These are phyloP conservation scores for Dermatemys mawii DNA, from an alignment of 2,113 vertebrate species.

Conservation along the genomic window DNA sequence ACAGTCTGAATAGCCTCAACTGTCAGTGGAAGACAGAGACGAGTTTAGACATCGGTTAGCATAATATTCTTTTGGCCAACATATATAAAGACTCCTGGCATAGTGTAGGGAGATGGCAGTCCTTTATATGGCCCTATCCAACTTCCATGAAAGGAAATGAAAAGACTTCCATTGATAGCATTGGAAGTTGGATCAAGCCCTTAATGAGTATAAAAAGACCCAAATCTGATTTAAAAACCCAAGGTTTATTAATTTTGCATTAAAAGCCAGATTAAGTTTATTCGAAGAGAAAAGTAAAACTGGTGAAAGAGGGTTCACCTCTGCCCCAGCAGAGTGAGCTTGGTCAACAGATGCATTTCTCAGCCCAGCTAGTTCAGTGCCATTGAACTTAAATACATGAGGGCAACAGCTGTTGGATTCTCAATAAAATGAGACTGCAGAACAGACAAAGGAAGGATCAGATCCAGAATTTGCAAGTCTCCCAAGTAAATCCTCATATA, in stretches of 20 bases:
- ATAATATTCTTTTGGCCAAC: neutral
- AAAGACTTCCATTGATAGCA: neutral
- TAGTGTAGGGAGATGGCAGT: neutral
- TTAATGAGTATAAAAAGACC: neutral
- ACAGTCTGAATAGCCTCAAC: neutral
- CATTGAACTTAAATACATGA: neutral
- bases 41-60: neutral
- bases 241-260: neutral
- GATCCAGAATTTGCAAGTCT: neutral
- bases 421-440: neutral
- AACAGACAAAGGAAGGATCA: neutral
- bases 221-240: accelerated
- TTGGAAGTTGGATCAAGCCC: neutral
- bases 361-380: neutral
- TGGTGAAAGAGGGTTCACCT: neutral
- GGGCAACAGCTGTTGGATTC: neutral
- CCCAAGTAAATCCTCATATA: no score
- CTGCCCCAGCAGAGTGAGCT: neutral
- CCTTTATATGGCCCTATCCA: neutral
- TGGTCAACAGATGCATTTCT: neutral
- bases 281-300: neutral
- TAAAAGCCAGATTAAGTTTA: neutral
- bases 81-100: neutral
- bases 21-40: neutral
- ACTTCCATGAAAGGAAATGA: neutral